Evolutionary conservation across 2,113 vertebrate species (phyloP), one percentile per base, ranked within the genome.

Genomic region (Oryzias woworae): DNA sequence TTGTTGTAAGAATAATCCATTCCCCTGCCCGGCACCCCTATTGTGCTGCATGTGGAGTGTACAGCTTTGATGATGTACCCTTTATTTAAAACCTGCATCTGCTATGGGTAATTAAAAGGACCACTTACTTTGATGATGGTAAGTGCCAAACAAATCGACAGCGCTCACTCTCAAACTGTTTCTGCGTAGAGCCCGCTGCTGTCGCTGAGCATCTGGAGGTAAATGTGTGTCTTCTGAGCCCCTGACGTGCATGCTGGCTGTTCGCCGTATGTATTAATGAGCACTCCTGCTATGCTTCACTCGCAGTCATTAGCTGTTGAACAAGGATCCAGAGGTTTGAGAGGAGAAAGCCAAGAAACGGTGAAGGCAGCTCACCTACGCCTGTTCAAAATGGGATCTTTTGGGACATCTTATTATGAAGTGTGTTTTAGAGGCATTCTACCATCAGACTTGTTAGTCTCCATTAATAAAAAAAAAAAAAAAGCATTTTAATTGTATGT

Each of bases 41-140:
- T 90, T 90, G 81, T 91, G 83, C 42, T 18, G 48, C 26, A 1
- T 7, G 47, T 69, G n/a, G 77, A 83, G 83, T 84, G 85, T 55
- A 70, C 46, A 50, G 77, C 88, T 90, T 89, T 85, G 73, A 86
- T 89, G 79, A 87, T 89, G 75, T 83, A 73, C 81, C 81, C 82
- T 71, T 81, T 91, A 88, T 92, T 92, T 92, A 92, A 92, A 88
- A 85, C 67, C 78, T 89, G 78, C 87, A 91, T 92, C 86, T 91
- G 85, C 80, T 81, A 90, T 90, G 89, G 69, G 89, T 92, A 90
- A 92, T 92, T 92, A 91, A 91, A 88, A 52, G 49, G 66, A 56
- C 56, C 82, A 82, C 87, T 90, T 88, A 79, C 89, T 91, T 92
- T 92, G 87, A 91, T 88, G 81, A 82, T 70, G 70, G 87, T 77